Evolutionary conservation across 2,113 vertebrate genomes (phyloP), one percentile per base, ranked within the genome.

Genomic region (Oxyura jamaicensis): DNA sequence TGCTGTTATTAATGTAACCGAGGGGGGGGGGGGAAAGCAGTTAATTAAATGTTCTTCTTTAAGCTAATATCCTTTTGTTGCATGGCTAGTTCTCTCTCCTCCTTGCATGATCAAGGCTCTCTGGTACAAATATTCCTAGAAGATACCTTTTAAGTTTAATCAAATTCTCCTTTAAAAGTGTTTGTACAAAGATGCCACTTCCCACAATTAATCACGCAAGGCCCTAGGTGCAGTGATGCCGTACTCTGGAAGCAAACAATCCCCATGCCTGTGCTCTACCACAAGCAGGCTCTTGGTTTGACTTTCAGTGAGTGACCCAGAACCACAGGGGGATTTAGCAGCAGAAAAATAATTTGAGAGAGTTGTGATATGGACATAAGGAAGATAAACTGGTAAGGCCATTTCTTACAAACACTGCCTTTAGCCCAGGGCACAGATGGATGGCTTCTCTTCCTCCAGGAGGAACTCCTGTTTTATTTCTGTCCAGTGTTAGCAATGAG

Each of bases 11-110:
- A 75, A 42, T n/a, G 31, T 42, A 44, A 31, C 72, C 31, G 53
- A 75, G 72, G 46, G n/a, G n/a, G n/a, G n/a, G n/a, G n/a, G n/a
- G n/a, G 20, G 20, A 17, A 17, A 44, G n/a, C 69, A 86, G 66
- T 79, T 91, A 92, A 56, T 44, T 92, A 86, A 88, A 78, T 94
- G 10, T 86, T 95, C 73, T 86, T 26, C 15, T 92, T 92, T 55
- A 67, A 77, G 68, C 65, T 91, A 68, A 91, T 88, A 94, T 86
- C 36, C 20, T 90, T 77, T 86, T 35, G 33, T 83, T 83, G 85
- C 44, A 1, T 69, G 82, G 71, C 78, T 86, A 46, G 4, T 46
- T 89, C 41, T 95, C 28, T 73, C 31, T 63, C 33, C 22, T 76
- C 13, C 42, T 63, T 78, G 83, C 73, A 59, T 0, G 0, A 81